A percentile compares a stretch with the other conserved stretches of the same genome.
Evolutionary conservation across 2,797 vertebrate species (phyloP).

Genomic region (Clarias platycephalus): DNA sequence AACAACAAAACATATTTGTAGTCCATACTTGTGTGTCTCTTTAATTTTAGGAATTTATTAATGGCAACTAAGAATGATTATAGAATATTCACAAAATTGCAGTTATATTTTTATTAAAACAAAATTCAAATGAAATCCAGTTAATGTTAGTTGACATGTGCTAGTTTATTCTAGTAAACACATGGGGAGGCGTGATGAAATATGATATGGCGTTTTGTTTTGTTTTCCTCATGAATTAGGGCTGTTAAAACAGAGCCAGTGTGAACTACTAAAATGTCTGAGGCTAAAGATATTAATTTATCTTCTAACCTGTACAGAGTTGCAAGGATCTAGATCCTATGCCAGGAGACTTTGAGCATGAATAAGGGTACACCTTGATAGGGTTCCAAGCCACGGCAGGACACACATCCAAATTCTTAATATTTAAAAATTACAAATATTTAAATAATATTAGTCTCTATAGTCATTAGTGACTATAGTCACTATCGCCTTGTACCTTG

Average conservation of each 20-base stretch:
- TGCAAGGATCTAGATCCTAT: too few relatives aligned
- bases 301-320: too few relatives aligned
- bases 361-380: too few relatives aligned
- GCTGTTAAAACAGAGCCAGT: background rate
- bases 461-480: too few relatives aligned
- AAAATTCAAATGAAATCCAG: background rate
- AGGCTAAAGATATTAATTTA: background rate
- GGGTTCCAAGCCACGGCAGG: too few relatives aligned
- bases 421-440: too few relatives aligned
- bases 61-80: background rate
- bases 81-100: background rate
- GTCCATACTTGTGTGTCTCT: background rate
- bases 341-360: too few relatives aligned
- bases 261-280: background rate
- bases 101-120: background rate
- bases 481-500: too few relatives aligned
- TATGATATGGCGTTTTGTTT: background rate
- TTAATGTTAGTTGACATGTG: background rate
- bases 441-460: background rate
- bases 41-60: background rate
- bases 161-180: background rate
- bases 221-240: background rate
- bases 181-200: background rate
- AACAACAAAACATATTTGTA: too few relatives aligned
- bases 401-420: too few relatives aligned